phyloP scores from a whole-genome alignment of 2,888 invertebrate species.

The Orchesellides sinensis region DNA sequence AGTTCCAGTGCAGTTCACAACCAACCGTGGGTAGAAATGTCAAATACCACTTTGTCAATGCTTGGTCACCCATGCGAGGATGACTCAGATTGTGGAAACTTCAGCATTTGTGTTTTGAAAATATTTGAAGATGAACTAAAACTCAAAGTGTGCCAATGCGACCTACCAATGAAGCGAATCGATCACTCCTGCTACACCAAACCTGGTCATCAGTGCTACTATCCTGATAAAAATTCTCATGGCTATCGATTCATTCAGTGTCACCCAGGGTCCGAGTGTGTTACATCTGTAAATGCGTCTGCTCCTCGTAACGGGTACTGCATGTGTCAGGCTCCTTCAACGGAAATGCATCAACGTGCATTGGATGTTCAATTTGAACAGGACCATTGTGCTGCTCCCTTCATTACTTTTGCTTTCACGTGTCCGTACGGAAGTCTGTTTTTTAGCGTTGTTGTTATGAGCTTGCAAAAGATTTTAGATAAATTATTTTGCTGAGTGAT shows the following conservation, averaged over 20 bases:
- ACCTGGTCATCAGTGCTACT: slow-evolving; percentile 67
- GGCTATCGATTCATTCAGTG: slow-evolving; percentile 31
- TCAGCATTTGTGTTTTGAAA: slow-evolving; percentile 43
- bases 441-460: not conserved
- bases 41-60: not conserved
- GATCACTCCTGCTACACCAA: slow-evolving; percentile 52
- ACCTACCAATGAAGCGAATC: slow-evolving; percentile 41
- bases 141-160: slow-evolving; percentile 50
- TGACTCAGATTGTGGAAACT: slow-evolving; percentile 54
- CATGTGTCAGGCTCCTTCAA: slow-evolving; percentile 21
- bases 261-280: slow-evolving; percentile 44
- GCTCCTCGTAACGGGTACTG: slow-evolving; percentile 53
- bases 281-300: slow-evolving; percentile 13
- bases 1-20: slow-evolving; percentile 11
- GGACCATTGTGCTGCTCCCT: slow-evolving; percentile 15
- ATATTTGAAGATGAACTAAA: slow-evolving; percentile 14
- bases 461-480: not conserved
- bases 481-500: not conserved
- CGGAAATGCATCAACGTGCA: slow-evolving; percentile 1
- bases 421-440: not conserved
- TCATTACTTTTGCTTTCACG: not conserved
- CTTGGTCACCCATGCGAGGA: slow-evolving; percentile 54
- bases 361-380: slow-evolving; percentile 38
- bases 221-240: slow-evolving; percentile 39
- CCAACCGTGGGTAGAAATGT: not conserved